Conservation (phyloP, 92 coral and sea anemone species). For the Porites rus region DNA sequence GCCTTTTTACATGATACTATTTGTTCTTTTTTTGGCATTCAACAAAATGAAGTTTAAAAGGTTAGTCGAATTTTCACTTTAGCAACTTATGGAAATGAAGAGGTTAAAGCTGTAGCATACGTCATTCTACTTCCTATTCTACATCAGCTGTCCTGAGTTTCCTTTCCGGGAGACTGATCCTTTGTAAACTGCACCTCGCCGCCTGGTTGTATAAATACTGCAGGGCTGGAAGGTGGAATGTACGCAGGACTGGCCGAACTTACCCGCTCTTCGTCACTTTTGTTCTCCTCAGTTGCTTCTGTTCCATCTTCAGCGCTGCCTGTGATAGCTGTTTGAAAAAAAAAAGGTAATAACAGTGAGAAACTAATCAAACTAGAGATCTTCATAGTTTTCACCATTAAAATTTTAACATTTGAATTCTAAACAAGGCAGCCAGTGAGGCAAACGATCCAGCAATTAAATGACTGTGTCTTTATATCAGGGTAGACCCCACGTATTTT, state of each 20-base stretch:
- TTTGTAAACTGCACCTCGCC: slow-evolving; percentile 82
- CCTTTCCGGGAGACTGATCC: slow-evolving; percentile 46
- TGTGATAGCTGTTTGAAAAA: slow-evolving; percentile 38
- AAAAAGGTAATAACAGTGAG: not conserved
- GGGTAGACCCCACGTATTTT: too few species aligned
- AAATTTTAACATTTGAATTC: not conserved
- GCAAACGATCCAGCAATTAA: too few species aligned
- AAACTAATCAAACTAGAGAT: not conserved
- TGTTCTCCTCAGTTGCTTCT: not conserved
- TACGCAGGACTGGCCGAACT: slow-evolving; percentile 63
- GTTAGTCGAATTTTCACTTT: too few species aligned
- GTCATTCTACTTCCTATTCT: not conserved
- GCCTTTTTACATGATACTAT: too few species aligned
- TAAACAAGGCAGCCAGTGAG: too few species aligned
- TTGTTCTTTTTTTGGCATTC: too few species aligned
- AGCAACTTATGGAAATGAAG: too few species aligned
- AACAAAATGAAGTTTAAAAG: too few species aligned
- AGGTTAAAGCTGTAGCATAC: not conserved
- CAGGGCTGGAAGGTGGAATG: slow-evolving; percentile 83
- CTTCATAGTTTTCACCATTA: not conserved
- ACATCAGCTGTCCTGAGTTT: not conserved
- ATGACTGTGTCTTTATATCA: too few species aligned
- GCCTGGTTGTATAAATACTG: slow-evolving; percentile 77
- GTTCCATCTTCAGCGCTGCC: slow-evolving; percentile 20
- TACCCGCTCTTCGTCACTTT: slow-evolving; percentile 71